Evolutionary conservation across 2,888 invertebrate genomes (phyloP).

Genomic region (Muschampia plurimacula): DNA sequence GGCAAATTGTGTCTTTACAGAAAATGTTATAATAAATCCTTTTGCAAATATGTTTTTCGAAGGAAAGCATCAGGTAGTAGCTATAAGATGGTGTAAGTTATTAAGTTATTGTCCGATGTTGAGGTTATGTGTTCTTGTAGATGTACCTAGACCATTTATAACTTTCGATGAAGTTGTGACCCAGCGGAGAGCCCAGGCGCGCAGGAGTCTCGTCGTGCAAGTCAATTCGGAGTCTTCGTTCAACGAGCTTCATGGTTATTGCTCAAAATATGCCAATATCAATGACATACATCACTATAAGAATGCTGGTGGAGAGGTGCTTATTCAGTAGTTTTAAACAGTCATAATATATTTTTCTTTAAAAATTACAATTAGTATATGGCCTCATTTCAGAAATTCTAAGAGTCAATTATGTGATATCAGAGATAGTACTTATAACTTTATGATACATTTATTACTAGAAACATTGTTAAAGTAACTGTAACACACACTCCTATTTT

Average conservation of each 20-base stretch:
- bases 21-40: slow-evolving; percentile 58
- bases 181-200: slow-evolving; percentile 87
- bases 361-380: background rate
- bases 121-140: slow-evolving; percentile 73
- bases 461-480: background rate
- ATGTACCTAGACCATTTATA: slow-evolving; percentile 63
- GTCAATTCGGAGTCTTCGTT: slow-evolving; percentile 90
- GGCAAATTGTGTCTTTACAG: slow-evolving; percentile 63
- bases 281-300: slow-evolving; percentile 88
- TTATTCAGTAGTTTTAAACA: background rate
- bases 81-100: slow-evolving; percentile 10
- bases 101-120: slow-evolving; percentile 47
- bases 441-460: no score
- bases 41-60: slow-evolving; percentile 62
- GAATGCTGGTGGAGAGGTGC: slow-evolving; percentile 76
- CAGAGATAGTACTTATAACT: slow-evolving; percentile 75
- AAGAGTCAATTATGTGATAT: slow-evolving; percentile 87
- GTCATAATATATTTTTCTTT: background rate
- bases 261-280: slow-evolving; percentile 88
- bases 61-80: slow-evolving; percentile 69
- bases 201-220: slow-evolving; percentile 90
- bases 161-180: slow-evolving; percentile 86
- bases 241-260: slow-evolving; percentile 88
- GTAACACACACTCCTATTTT: slow-evolving; percentile 45
- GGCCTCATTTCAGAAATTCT: slow-evolving; percentile 70